Conservation (phyloP, 2,888 invertebrate species). For the Lordiphosa andalusiaca region DNA sequence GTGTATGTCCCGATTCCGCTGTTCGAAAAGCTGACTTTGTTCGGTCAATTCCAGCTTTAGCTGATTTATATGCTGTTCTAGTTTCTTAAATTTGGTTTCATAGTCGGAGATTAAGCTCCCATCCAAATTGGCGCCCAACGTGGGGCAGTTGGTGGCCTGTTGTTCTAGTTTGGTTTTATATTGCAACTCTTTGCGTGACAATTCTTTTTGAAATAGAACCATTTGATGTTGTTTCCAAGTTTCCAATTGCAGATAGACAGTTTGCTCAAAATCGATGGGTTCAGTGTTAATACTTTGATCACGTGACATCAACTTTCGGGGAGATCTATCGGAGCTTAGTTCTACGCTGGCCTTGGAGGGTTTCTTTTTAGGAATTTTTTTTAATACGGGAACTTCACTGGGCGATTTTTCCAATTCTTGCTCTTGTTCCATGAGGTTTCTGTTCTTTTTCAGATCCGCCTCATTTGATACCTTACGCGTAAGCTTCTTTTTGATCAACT, state of each 20-base stretch:
- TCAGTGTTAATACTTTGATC: neutral
- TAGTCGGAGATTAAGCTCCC: conserved; percentile 31
- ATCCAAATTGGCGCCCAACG: conserved; percentile 14
- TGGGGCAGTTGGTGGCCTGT: neutral
- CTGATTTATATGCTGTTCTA: conserved; percentile 54
- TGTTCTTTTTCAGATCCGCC: neutral
- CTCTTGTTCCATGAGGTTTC: neutral
- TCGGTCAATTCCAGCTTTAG: conserved; percentile 47
- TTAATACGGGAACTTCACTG: too few relatives aligned
- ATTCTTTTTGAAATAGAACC: conserved; percentile 83
- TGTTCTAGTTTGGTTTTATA: neutral
- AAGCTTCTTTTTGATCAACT: conserved; percentile 11
- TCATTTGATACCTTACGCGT: neutral
- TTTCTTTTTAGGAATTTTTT: too few relatives aligned
- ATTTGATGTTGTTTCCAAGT: conserved; percentile 88
- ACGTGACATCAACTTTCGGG: too few relatives aligned
- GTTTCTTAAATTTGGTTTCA: conserved; percentile 45
- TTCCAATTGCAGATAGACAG: conserved; percentile 82
- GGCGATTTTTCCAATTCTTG: too few relatives aligned
- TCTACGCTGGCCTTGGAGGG: too few relatives aligned
- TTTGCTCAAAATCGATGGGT: neutral
- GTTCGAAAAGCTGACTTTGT: conserved; percentile 47
- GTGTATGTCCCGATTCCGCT: conserved; percentile 80
- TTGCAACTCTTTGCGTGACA: conserved; percentile 73
- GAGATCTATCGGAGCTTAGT: too few relatives aligned